Conservation (phyloP, 2,888 invertebrate genomes). For the Dynastes hyllus region DNA sequence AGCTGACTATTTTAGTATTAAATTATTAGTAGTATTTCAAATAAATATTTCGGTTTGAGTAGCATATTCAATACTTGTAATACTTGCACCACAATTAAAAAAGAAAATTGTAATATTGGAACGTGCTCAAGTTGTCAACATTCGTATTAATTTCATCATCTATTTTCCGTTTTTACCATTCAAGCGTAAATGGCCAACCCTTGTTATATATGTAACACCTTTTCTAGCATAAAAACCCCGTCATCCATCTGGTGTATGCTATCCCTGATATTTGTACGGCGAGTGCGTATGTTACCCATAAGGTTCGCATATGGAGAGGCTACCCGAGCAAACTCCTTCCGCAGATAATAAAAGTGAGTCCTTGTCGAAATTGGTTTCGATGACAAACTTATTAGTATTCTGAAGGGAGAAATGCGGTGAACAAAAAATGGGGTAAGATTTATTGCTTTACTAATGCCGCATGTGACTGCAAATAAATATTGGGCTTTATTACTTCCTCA, state of each 20-base stretch:
- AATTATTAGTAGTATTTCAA: no score
- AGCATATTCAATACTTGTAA: neutral
- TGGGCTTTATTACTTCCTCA: neutral
- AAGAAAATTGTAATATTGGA: neutral
- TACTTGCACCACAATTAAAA: no score
- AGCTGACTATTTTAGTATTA: no score
- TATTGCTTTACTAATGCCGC: slow-evolving; percentile 1
- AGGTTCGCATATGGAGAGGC: slow-evolving; percentile 29
- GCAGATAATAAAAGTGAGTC: slow-evolving; percentile 5
- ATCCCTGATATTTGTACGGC: neutral
- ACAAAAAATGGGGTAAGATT: neutral
- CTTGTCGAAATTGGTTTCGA: slow-evolving; percentile 35
- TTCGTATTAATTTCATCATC: slow-evolving; percentile 9
- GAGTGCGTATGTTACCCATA: slow-evolving; percentile 1
- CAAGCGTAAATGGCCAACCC: slow-evolving; percentile 8
- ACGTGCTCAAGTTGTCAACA: neutral
- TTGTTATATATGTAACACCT: slow-evolving; percentile 17
- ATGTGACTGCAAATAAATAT: neutral
- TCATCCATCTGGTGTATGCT: slow-evolving; percentile 31
- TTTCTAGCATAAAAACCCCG: slow-evolving; percentile 10
- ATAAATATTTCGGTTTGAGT: neutral
- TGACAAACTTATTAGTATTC: slow-evolving; percentile 30
- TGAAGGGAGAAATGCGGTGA: neutral
- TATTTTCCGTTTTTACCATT: slow-evolving; percentile 3
- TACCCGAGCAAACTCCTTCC: neutral